Evolutionary conservation across 2,113 vertebrate genomes (phyloP), one percentile per base, ranked within the genome.

Genomic region (Arvicanthis niloticus): DNA sequence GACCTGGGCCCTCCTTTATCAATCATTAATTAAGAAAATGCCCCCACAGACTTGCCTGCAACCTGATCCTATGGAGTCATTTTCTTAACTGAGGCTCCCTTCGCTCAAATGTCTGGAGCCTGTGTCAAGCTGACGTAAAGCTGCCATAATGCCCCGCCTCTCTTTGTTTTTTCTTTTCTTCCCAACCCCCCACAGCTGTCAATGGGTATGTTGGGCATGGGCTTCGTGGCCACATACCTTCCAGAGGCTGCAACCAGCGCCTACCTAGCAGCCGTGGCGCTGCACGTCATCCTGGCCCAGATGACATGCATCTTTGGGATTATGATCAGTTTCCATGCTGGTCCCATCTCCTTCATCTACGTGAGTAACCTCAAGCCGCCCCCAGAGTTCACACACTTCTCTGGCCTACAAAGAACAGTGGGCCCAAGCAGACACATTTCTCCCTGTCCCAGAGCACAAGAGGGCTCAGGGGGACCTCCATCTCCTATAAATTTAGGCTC

Each of bases 331-430:
- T 98, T 98, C 95, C 97, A 96, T 3, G 37, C 95, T 1, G 98
- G 98, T 6, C 97, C 97, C 58, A 8, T 97, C 88, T 73, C 94
- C 80, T 98, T 98, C 96, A 98, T 98, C 97, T 98, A 96, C 6
- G 98, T 98, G 87, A 98, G 98, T 98, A 97, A 87, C 80, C 89
- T 84, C 70, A 65, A 21, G 68, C 70, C 31, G 89, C 92, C n/a
- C 77, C 92, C 0, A 3, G 89, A 94, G 37, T 77, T n/a, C 78
- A 62, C 67, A 51, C 7, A 3, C 45, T 51, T n/a, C 45, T 51
- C 68, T 73, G 72, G 40, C 56, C 72, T 95, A 22, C 31, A 62
- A 77, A 85, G 42, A n/a, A 56, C 40, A 80, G 42, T 53, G 5
- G 76, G 70, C 73, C 92, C 21, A 13, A 24, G 56, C 11, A 31